These are phyloP conservation scores for Porites evermanni DNA, from an alignment of 92 coral and sea anemone species.

Conservation along the genomic window DNA sequence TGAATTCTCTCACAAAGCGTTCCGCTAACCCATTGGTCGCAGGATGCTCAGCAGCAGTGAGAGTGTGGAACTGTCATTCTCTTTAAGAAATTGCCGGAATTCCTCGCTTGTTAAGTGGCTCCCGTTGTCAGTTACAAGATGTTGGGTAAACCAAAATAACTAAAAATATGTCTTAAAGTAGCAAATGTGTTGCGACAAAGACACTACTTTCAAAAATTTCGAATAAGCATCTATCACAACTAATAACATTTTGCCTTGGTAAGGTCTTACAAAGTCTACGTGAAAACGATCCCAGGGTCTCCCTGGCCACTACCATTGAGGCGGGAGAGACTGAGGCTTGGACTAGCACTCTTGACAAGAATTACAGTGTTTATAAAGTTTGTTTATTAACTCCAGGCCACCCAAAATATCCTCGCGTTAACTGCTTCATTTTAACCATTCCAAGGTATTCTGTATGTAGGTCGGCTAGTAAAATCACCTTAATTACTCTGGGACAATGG, in stretches of 20 bases:
- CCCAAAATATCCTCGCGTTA: background rate
- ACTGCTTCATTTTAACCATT: background rate
- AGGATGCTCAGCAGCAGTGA: slow-evolving; percentile 51
- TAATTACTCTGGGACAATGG: background rate
- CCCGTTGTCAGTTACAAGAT: slow-evolving; percentile 56
- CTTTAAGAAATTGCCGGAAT: slow-evolving; percentile 40
- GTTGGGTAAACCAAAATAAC: slow-evolving; percentile 55
- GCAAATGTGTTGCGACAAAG: slow-evolving; percentile 7
- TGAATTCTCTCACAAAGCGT: background rate
- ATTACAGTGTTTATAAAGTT: background rate
- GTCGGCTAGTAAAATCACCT: background rate
- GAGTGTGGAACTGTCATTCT: slow-evolving; percentile 35
- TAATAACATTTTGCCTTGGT: slow-evolving; percentile 43
- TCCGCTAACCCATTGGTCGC: slow-evolving; percentile 55
- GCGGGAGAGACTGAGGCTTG: slow-evolving; percentile 18
- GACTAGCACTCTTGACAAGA: background rate
- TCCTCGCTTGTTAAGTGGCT: slow-evolving; percentile 47
- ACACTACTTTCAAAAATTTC: slow-evolving; percentile 40
- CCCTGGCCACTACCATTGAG: slow-evolving; percentile 48
- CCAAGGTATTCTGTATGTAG: background rate
- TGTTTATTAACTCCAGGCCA: background rate
- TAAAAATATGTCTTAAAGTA: slow-evolving; percentile 21
- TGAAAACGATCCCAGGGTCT: slow-evolving; percentile 61
- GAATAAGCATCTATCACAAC: slow-evolving; percentile 53
- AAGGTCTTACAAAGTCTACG: slow-evolving; percentile 54